Evolutionary conservation across 1,140 invertebrate species (phyloP).

Genomic region (Drosophila ogumai): DNA sequence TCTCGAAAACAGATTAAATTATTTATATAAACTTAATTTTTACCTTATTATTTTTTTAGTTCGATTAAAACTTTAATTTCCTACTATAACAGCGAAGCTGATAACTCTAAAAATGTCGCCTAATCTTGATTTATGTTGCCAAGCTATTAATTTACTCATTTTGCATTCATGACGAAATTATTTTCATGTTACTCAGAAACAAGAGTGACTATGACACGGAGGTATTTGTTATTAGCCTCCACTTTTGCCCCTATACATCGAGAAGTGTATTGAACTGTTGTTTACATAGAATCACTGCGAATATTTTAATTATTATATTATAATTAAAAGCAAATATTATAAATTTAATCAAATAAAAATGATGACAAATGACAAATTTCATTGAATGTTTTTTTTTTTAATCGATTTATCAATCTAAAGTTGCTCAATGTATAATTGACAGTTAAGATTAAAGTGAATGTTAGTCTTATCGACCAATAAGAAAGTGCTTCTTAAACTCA

Average conservation of each 20-base stretch:
- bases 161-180: slow-evolving; percentile 13
- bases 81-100: background rate
- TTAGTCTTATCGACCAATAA: background rate
- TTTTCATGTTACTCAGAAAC: background rate
- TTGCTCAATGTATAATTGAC: background rate
- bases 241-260: background rate
- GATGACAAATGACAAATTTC: background rate
- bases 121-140: slow-evolving; percentile 65
- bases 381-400: background rate
- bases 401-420: background rate
- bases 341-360: too few relatives aligned
- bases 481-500: background rate
- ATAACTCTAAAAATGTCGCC: background rate
- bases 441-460: background rate
- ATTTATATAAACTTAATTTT: too few relatives aligned
- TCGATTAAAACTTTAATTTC: background rate
- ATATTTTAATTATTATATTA: too few relatives aligned
- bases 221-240: background rate
- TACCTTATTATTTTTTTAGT: too few relatives aligned
- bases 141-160: slow-evolving; percentile 19
- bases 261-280: background rate
- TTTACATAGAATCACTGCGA: background rate
- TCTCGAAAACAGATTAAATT: too few relatives aligned
- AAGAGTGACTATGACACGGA: slow-evolving; percentile 12
- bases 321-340: too few relatives aligned